Evolutionary conservation across 2,797 vertebrate genomes (phyloP).

Genomic region (Sardinella longiceps): DNA sequence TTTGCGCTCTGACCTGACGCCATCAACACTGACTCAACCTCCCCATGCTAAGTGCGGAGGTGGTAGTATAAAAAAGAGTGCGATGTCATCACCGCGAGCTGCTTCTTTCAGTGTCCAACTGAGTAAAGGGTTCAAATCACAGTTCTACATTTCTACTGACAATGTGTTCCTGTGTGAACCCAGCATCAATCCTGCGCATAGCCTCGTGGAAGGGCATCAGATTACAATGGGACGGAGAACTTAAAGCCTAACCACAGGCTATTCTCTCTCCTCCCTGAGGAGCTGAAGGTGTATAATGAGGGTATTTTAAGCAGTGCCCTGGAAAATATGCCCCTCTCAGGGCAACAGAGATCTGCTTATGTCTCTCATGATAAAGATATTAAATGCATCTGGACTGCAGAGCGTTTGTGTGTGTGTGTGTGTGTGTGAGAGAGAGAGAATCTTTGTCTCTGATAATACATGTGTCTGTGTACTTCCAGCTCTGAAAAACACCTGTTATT

Average conservation of each 20-base stretch:
- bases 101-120: background rate
- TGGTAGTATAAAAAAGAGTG: background rate
- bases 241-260: constrained; percentile 39
- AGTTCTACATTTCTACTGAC: background rate
- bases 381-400: constrained; percentile 22
- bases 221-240: constrained; percentile 41
- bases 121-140: background rate
- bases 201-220: constrained; percentile 27
- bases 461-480: background rate
- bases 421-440: background rate
- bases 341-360: constrained; percentile 15
- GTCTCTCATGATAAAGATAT: background rate
- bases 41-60: constrained; percentile 18
- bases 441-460: background rate
- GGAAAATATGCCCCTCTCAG: constrained; percentile 10
- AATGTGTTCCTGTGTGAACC: background rate
- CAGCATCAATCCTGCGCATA: background rate
- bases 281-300: constrained; percentile 4
- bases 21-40: constrained; percentile 16
- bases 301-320: background rate
- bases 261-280: constrained; percentile 30
- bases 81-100: background rate
- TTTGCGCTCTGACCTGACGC: background rate
- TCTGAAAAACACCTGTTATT: background rate
- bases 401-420: background rate